Evolutionary conservation across 2,888 invertebrate genomes (phyloP).

Genomic region (Aplocera efformata): DNA sequence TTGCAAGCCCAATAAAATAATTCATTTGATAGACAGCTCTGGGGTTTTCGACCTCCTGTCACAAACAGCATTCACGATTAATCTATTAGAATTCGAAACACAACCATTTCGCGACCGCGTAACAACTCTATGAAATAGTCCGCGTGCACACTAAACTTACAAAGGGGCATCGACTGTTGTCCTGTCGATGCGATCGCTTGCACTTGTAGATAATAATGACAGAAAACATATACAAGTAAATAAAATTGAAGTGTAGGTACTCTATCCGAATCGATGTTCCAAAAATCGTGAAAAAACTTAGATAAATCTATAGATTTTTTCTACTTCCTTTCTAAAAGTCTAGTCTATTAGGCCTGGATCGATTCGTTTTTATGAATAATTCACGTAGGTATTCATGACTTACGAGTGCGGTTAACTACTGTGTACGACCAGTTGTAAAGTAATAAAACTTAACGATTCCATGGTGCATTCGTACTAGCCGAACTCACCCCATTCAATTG

Average conservation of each 20-base stretch:
- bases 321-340: no score
- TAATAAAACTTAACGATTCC: constrained; percentile 49
- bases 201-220: no score
- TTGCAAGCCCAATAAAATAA: constrained; percentile 36
- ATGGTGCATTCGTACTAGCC: constrained; percentile 30
- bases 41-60: constrained; percentile 38
- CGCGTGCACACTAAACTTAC: constrained; percentile 3
- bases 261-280: no score
- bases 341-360: no score
- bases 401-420: neutral
- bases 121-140: constrained; percentile 29
- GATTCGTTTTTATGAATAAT: neutral
- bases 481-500: constrained; percentile 17
- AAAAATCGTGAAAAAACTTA: no score
- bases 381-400: neutral
- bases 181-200: no score
- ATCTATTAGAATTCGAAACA: constrained; percentile 65
- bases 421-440: constrained; percentile 17
- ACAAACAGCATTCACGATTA: constrained; percentile 54
- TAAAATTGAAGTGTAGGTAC: no score
- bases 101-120: constrained; percentile 46
- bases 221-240: no score
- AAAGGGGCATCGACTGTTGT: neutral
- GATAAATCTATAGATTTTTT: no score
- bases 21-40: constrained; percentile 29